Base-by-base conservation (phyloP, 1,140 invertebrate species). In the Drosophila tristis region DNA sequence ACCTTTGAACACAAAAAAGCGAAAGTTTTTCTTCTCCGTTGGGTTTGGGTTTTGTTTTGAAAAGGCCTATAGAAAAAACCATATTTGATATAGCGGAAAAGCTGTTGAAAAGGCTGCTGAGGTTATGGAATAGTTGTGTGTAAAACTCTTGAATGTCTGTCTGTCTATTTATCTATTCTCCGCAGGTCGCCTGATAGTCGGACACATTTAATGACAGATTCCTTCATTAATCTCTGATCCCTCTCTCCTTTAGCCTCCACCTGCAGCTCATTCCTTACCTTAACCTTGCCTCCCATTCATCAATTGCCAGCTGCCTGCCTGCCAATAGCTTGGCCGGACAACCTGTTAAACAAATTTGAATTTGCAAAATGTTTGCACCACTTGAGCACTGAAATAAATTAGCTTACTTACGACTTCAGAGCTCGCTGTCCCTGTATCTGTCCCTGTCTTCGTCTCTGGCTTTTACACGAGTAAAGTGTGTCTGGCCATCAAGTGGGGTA, bases 361-460 rank as follows among this genome's bases (percentile, higher is more conserved):
- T 48, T 67, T 45, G 13, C 53, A 73, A 71, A 74, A 59, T 86
- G 65, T 86, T 86, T 87, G 71, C 82, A 82, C 81, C 78, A 78
- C 42, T 47, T 61, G 82, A 67, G 47, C 48, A 59, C 47, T 70
- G 26, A 76, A 80, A 60, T 68, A 79, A 72, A 72, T 80, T 72
- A 76, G 78, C 67, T 67, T 59, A 48, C 72, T 51, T 72, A 59
- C 49, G 35, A 39, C 35, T 13, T 13, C 35, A 39, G 66, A 80
- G 66, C 26, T 67, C 48, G 9, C 61, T 35, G 61, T 26, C 43
- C 13, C 20, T 39, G 9, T 35, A 9, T 2, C 31, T 4, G 31
- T 11, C 9, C 9, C 31, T 39, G 9, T 39, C 35, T 39, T 6
- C 26, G 35, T 39, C 9, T 39, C 11, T 39, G 35, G 35, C 35